Evolutionary conservation across 2,113 vertebrate species (phyloP).

Genomic region (Pseudopodoces humilis): DNA sequence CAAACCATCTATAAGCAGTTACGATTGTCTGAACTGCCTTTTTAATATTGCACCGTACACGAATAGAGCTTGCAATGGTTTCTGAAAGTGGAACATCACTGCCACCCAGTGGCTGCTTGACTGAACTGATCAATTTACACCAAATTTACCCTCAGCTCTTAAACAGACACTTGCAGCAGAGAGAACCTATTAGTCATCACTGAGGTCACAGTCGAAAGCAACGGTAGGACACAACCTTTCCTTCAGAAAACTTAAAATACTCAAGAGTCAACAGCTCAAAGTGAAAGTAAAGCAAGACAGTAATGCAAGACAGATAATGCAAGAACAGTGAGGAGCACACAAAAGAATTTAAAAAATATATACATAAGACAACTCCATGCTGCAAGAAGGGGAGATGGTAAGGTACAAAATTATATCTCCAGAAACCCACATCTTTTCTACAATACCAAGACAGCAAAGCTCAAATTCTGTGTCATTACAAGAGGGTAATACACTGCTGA

Average conservation of each 20-base stretch:
- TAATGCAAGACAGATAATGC: not conserved
- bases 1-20: not conserved
- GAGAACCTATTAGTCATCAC: not conserved
- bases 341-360: not conserved
- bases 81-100: not conserved
- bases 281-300: not conserved
- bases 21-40: not conserved
- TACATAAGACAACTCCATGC: not conserved
- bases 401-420: not conserved
- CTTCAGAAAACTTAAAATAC: not conserved
- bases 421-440: not conserved
- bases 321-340: not conserved
- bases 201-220: not conserved
- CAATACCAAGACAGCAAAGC: not conserved
- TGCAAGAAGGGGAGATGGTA: not conserved
- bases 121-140: not conserved
- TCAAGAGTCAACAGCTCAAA: not conserved
- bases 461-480: not conserved
- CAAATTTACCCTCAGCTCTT: not conserved
- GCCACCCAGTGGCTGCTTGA: slow-evolving; percentile 58
- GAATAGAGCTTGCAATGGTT: rapidly evolving
- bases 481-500: not conserved
- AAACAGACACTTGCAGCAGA: not conserved
- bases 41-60: not conserved
- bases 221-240: not conserved